Percentiles rank a stretch among this genome's conserved stretches.
Conservation (phyloP, 2,113 vertebrate genomes). For the Ondatra zibethicus region DNA sequence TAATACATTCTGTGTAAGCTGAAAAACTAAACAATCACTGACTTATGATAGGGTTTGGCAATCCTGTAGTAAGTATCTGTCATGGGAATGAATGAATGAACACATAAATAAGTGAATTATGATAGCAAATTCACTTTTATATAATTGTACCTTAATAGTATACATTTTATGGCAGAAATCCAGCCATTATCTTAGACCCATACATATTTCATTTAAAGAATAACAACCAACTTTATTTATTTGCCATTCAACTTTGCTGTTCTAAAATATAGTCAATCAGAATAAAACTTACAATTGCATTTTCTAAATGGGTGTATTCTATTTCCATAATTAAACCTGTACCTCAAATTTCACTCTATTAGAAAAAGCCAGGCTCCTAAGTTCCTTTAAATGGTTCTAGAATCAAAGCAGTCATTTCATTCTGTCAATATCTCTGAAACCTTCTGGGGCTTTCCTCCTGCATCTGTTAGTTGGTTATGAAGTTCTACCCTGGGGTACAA, state of each 20-base stretch:
- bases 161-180: background rate
- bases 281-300: slow-evolving; percentile 46
- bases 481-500: background rate
- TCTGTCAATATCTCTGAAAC: background rate
- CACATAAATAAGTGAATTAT: slow-evolving; percentile 47
- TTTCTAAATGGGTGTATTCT: slow-evolving; percentile 28
- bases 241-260: background rate
- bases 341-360: background rate
- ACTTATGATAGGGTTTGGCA: background rate
- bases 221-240: slow-evolving; percentile 26
- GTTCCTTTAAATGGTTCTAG: background rate
- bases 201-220: slow-evolving; percentile 50
- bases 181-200: slow-evolving; percentile 4
- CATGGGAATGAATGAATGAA: slow-evolving; percentile 14
- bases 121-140: slow-evolving; percentile 53
- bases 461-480: background rate
- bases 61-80: slow-evolving; percentile 37
- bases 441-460: background rate
- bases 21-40: background rate
- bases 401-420: background rate
- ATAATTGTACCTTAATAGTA: slow-evolving; percentile 54
- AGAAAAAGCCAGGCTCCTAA: background rate
- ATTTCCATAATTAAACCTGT: slow-evolving; percentile 58
- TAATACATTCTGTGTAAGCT: background rate
- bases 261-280: slow-evolving; percentile 53